Conservation (phyloP, 2,888 invertebrate genomes). For the Andrena dorsata region DNA sequence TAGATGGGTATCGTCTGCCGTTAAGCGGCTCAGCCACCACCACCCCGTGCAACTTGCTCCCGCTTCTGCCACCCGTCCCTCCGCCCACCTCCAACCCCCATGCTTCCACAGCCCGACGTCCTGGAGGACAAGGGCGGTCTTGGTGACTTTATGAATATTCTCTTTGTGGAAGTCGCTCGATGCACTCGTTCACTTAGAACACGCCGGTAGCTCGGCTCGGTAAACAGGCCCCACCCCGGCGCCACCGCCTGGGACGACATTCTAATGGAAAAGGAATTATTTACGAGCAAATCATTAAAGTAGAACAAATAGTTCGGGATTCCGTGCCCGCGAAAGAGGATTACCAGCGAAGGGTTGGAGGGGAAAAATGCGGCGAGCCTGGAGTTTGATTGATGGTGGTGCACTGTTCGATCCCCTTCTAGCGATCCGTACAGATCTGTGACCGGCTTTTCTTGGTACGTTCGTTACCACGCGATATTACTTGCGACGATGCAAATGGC, state of each 20-base stretch:
- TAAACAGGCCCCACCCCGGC: constrained; percentile 39
- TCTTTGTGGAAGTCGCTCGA: constrained; percentile 70
- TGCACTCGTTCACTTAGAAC: constrained; percentile 73
- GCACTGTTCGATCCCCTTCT: no score
- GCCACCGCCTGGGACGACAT: constrained; percentile 15
- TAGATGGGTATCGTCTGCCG: constrained; percentile 73
- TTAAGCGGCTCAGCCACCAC: constrained; percentile 76
- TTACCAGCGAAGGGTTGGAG: background rate
- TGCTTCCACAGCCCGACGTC: constrained; percentile 28
- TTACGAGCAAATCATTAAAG: constrained; percentile 57
- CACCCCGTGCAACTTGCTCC: constrained; percentile 54
- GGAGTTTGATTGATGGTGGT: background rate
- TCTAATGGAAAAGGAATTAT: constrained; percentile 68
- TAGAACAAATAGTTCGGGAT: constrained; percentile 42
- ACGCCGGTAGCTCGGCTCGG: constrained; percentile 57
- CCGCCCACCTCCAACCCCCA: background rate
- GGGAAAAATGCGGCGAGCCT: background rate
- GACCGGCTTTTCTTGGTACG: background rate
- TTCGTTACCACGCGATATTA: background rate
- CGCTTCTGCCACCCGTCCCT: constrained; percentile 30
- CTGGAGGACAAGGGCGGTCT: constrained; percentile 64
- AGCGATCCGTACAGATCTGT: no score
- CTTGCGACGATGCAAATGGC: no score
- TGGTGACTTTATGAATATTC: constrained; percentile 78
- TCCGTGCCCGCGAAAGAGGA: background rate